Evolutionary conservation across 2,888 invertebrate genomes (phyloP), one percentile per base, ranked within the genome.

Genomic region (Tribolium freemani): DNA sequence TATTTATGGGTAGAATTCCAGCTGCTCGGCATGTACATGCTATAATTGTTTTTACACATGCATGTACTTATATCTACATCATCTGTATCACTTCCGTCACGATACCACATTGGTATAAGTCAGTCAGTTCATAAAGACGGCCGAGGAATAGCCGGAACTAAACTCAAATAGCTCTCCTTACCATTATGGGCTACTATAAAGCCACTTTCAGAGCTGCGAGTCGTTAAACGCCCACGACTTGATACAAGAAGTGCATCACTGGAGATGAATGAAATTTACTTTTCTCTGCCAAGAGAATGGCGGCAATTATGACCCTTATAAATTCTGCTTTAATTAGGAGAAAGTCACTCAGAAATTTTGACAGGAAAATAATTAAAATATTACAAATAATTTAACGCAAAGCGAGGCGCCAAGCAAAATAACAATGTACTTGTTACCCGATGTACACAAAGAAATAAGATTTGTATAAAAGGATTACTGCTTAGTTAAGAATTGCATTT

Each of bases 11-110:
- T 51, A 71, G 67, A 60, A 71, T 71, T 75, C 78, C 77, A 77
- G 77, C 74, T 76, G 77, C 77, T 68, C 77, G 77, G 77, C 80
- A 74, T 78, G 76, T 79, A 79, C 80, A 77, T 76, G 78, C 77
- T 75, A 76, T 82, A 82, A 82, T 82, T 82, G 82, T 82, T 81
- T 82, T 81, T 82, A 81, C 81, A 82, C 82, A 81, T 82, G 81
- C 82, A 82, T 78, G 78, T 78, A 76, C 75, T 76, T 79, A 77
- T 80, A 80, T 80, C 80, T 80, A 79, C 80, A 80, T 80, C 81
- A 80, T 81, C 81, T 80, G 72, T 77, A 80, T 78, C 79, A 81
- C 80, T 82, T 82, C 81, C 81, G 82, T 80, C 82, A 82, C 82
- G 80, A 80, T 79, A 76, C 73, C 75, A 74, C 75, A 78, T 80